Percentiles rank a stretch among this genome's conserved stretches.
phyloP scores from a whole-genome alignment of 2,113 vertebrate genomes.

The Nibea coibor region DNA sequence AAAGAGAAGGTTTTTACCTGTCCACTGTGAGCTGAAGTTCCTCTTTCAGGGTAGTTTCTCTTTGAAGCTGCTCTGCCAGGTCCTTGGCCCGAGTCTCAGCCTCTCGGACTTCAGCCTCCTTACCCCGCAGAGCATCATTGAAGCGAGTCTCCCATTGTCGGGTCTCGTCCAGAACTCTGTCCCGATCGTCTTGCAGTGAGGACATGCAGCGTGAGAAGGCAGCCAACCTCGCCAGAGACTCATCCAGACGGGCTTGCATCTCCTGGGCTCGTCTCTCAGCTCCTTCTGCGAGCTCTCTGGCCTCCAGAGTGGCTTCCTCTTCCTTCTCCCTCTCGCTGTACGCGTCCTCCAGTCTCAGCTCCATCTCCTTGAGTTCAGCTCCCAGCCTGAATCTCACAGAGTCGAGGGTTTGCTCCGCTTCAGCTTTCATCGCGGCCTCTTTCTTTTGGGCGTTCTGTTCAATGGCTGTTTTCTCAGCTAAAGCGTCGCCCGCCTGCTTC shows the following conservation, averaged over 20 bases:
- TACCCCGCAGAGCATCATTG: slow-evolving; percentile 88
- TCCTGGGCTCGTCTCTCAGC: slow-evolving; percentile 86
- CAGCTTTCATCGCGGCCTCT: slow-evolving; percentile 86
- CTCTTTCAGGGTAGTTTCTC: slow-evolving; percentile 81
- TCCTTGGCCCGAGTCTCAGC: slow-evolving; percentile 84
- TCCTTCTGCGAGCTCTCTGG: slow-evolving; percentile 78
- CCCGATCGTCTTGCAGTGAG: slow-evolving; percentile 95
- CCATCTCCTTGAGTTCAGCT: slow-evolving; percentile 85
- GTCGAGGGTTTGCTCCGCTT: slow-evolving; percentile 89
- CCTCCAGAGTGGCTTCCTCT: slow-evolving; percentile 81
- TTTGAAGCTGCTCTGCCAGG: slow-evolving; percentile 86
- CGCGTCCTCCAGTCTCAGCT: slow-evolving; percentile 87
- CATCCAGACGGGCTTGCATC: slow-evolving; percentile 87
- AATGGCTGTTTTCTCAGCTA: slow-evolving; percentile 81
- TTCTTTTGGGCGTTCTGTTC: slow-evolving; percentile 78
- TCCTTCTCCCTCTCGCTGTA: slow-evolving; percentile 84
- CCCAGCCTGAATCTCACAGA: slow-evolving; percentile 89
- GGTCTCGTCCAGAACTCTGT: slow-evolving; percentile 93
- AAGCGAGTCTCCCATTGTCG: slow-evolving; percentile 94
- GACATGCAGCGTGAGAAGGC: slow-evolving; percentile 97
- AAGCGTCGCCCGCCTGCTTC: slow-evolving; percentile 84
- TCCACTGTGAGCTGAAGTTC: slow-evolving; percentile 84
- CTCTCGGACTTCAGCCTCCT: slow-evolving; percentile 89
- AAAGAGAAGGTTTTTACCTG: slow-evolving; percentile 70
- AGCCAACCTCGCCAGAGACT: slow-evolving; percentile 91